Evolutionary conservation across 2,797 vertebrate species (phyloP).

Genomic region (Notolepis coatsorum): DNA sequence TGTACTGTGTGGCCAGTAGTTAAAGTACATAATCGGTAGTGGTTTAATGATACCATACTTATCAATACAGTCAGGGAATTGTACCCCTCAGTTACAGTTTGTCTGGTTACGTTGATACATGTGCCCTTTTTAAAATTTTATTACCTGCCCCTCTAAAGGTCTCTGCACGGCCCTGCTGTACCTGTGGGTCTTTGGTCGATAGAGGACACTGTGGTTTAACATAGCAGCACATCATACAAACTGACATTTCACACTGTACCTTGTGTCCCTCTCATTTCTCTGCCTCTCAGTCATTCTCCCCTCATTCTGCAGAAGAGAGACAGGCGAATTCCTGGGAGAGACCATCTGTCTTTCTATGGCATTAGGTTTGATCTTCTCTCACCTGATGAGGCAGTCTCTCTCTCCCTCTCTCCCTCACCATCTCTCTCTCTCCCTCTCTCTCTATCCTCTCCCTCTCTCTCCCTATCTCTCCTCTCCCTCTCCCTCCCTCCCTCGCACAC

Average conservation of each 20-base stretch:
- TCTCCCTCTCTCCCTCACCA: slow-evolving; percentile 11
- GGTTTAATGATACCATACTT: no score
- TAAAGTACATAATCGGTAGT: no score
- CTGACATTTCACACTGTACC: slow-evolving; percentile 34
- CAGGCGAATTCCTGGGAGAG: slow-evolving; percentile 57
- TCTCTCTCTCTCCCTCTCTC: no score
- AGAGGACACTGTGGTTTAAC: slow-evolving; percentile 36
- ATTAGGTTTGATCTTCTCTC: slow-evolving; percentile 65
- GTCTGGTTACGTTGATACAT: not conserved
- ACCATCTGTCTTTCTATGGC: slow-evolving; percentile 65
- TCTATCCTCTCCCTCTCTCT: no score
- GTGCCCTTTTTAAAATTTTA: not conserved
- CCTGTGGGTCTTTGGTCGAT: slow-evolving; percentile 34
- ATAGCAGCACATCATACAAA: slow-evolving; percentile 32
- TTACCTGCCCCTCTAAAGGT: no score
- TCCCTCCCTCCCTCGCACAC: no score
- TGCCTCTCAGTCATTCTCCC: slow-evolving; percentile 50
- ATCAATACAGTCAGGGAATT: no score
- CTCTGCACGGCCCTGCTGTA: no score
- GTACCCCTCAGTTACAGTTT: no score
- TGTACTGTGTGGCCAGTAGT: no score
- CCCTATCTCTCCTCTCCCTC: no score
- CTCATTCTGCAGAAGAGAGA: slow-evolving; percentile 46
- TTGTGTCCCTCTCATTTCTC: slow-evolving; percentile 29
- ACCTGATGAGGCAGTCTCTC: slow-evolving; percentile 27